Evolutionary conservation across 2,888 invertebrate genomes (phyloP).

Genomic region (Heliconius sara): DNA sequence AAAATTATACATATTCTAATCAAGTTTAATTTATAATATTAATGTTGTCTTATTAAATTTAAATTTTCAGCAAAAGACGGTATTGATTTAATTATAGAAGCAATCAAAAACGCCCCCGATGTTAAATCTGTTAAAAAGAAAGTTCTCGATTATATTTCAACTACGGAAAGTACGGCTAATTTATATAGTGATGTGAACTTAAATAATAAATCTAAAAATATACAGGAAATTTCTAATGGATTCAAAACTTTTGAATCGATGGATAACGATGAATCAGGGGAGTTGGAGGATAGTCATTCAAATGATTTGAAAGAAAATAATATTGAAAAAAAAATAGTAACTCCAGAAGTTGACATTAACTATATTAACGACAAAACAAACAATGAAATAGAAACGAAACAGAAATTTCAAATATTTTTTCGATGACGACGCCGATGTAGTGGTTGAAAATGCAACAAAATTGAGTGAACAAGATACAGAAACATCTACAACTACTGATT

Average conservation of each 20-base stretch:
- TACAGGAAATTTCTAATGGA: background rate
- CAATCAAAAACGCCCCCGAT: slow-evolving; percentile 72
- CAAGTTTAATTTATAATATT: no score
- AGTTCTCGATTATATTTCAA: slow-evolving; percentile 28
- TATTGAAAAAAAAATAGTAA: background rate
- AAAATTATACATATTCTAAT: no score
- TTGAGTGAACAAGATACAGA: background rate
- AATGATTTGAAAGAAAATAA: background rate
- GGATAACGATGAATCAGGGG: slow-evolving; percentile 34
- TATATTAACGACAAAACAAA: background rate
- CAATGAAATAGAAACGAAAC: slow-evolving; percentile 34
- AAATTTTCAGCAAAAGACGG: slow-evolving; percentile 66
- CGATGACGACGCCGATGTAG: slow-evolving; percentile 53
- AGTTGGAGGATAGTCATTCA: background rate
- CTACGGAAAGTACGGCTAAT: background rate
- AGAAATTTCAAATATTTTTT: slow-evolving; percentile 50
- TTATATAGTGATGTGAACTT: slow-evolving; percentile 21
- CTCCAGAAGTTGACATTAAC: background rate
- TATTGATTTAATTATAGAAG: slow-evolving; percentile 71
- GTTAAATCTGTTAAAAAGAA: slow-evolving; percentile 61
- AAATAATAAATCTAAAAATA: background rate
- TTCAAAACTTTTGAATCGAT: slow-evolving; percentile 35
- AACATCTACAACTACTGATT: slow-evolving; percentile 8
- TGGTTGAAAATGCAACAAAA: slow-evolving; percentile 25
- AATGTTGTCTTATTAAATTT: background rate